Evolutionary conservation across 2,113 vertebrate genomes (phyloP).

Genomic region (Clarias batrachus): DNA sequence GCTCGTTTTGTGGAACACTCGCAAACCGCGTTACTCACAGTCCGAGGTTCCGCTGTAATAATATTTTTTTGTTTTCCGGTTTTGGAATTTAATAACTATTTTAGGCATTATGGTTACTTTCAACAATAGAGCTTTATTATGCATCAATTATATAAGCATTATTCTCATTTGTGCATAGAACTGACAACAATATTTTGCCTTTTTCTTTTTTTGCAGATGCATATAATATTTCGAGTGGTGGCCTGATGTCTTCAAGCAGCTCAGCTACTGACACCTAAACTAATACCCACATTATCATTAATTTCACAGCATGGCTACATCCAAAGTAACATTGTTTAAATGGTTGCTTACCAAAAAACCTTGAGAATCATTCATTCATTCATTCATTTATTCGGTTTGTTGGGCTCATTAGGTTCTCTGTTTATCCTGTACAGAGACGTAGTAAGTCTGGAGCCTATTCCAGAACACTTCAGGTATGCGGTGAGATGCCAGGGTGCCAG

Average conservation of each 20-base stretch:
- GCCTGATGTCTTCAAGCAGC: neutral
- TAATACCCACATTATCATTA: neutral
- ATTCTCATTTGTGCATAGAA: neutral
- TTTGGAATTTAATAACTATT: neutral
- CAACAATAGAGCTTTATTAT: neutral
- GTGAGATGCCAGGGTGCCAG: too few species aligned
- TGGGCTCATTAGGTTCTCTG: too few species aligned
- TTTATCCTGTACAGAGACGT: too few species aligned
- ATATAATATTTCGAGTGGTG: neutral
- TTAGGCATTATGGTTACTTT: neutral
- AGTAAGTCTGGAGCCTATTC: too few species aligned
- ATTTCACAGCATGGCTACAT: neutral
- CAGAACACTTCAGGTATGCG: too few species aligned
- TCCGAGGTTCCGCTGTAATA: too few species aligned
- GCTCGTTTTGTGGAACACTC: too few species aligned
- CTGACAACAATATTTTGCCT: neutral
- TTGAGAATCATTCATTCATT: too few species aligned
- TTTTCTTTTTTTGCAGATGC: slow-evolving; percentile 13
- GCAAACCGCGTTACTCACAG: too few species aligned
- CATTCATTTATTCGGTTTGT: too few species aligned
- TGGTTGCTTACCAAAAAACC: neutral
- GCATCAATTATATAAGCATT: neutral
- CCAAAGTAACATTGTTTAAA: neutral
- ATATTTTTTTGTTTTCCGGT: neutral
- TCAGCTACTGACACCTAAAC: neutral